Percentiles rank a stretch among this genome's conserved stretches.
Evolutionary conservation across 2,113 vertebrate genomes (phyloP).

Genomic region (Nibea albiflora): DNA sequence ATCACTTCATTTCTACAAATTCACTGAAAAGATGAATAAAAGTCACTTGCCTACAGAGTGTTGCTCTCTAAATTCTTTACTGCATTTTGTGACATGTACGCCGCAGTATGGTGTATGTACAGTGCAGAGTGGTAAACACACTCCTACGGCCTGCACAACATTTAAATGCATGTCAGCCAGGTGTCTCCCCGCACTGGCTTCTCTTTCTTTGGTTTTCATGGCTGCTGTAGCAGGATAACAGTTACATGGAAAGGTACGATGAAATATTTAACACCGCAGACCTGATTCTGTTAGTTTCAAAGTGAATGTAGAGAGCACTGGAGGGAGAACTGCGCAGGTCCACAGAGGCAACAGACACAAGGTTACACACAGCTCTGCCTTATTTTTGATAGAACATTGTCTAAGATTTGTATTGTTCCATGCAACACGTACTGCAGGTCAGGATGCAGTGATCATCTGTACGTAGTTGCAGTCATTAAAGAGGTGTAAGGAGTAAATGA

Average conservation of each 20-base stretch:
- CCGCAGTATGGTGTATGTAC: neutral
- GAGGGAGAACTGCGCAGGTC: slow-evolving; percentile 21
- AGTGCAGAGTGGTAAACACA: slow-evolving; percentile 21
- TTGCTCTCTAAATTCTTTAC: neutral
- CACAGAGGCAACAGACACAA: slow-evolving; percentile 34
- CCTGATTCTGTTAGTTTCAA: slow-evolving; percentile 68
- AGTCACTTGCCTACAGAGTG: slow-evolving; percentile 4
- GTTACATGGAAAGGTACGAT: slow-evolving; percentile 58
- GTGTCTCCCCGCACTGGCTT: slow-evolving; percentile 25
- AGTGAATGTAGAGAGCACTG: slow-evolving; percentile 52
- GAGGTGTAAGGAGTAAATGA: neutral
- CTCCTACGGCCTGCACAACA: slow-evolving; percentile 4
- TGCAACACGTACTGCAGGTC: neutral
- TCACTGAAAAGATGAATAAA: slow-evolving; percentile 21
- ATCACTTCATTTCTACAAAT: slow-evolving; percentile 30
- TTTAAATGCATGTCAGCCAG: slow-evolving; percentile 46
- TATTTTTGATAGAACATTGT: slow-evolving; percentile 19
- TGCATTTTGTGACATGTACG: neutral
- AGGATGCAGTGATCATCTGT: neutral
- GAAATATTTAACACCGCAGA: slow-evolving; percentile 66
- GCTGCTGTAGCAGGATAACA: slow-evolving; percentile 53
- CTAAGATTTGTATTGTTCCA: neutral
- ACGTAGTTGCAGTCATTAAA: neutral
- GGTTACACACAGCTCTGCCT: slow-evolving; percentile 31
- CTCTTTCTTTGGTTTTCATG: slow-evolving; percentile 33